A percentile compares a stretch with the other conserved stretches of the same genome.
Conservation (phyloP, 1,140 invertebrate genomes). For the Gryllus bimaculatus region DNA sequence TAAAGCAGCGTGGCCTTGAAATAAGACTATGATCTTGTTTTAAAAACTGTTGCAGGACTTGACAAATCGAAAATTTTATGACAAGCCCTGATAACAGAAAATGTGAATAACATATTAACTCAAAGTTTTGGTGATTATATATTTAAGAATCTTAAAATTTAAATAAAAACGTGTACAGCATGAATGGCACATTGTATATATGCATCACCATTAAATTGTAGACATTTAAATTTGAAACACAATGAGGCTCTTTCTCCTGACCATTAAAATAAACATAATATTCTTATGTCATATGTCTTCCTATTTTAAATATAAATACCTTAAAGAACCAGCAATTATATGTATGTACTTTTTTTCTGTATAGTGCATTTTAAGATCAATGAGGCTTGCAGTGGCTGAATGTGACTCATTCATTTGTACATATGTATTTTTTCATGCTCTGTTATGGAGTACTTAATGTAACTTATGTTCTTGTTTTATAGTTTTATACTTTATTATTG, state of each 20-base stretch:
- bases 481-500: constrained; percentile 2
- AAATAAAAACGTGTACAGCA: not conserved
- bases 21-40: not conserved
- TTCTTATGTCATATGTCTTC: constrained; percentile 5
- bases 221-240: not conserved
- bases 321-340: not conserved
- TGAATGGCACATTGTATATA: not conserved
- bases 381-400: constrained; percentile 2
- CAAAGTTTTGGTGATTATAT: not conserved
- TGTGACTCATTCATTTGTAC: not conserved
- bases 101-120: not conserved
- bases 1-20: constrained; percentile 3
- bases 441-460: not conserved
- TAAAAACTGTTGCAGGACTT: not conserved
- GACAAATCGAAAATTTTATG: not conserved
- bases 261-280: not conserved
- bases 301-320: constrained; percentile 6
- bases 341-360: not conserved
- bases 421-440: not conserved
- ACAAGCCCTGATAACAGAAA: not conserved
- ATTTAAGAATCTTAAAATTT: not conserved
- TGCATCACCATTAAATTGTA: not conserved
- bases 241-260: not conserved
- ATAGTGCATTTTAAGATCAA: not conserved
- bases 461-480: constrained; percentile 2